phyloP scores from a whole-genome alignment of 2,797 vertebrate species.

The Pseudochirops cupreus region DNA sequence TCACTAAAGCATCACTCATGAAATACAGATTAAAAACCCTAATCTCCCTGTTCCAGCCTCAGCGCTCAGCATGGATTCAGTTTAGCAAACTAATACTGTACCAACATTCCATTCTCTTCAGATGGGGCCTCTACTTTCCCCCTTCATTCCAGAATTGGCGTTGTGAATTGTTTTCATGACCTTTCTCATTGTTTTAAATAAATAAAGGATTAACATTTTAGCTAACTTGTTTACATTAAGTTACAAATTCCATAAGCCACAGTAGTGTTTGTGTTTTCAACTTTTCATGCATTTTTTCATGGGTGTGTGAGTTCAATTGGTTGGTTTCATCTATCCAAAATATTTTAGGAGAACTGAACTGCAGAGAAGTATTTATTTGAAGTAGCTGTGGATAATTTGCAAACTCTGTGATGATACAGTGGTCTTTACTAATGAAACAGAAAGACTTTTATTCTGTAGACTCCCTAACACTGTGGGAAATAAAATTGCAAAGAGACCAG shows the following conservation, averaged over 20 bases:
- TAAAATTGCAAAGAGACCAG: slow-evolving; percentile 72
- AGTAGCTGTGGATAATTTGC: slow-evolving; percentile 76
- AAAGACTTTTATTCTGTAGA: slow-evolving; percentile 76
- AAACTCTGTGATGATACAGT: slow-evolving; percentile 70
- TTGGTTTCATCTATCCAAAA: slow-evolving; percentile 75
- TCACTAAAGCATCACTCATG: slow-evolving; percentile 62
- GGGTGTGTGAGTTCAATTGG: slow-evolving; percentile 65
- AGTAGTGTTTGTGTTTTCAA: slow-evolving; percentile 76
- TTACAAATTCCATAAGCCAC: slow-evolving; percentile 75
- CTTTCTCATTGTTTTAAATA: slow-evolving; percentile 80
- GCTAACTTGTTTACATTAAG: slow-evolving; percentile 79
- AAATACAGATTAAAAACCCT: slow-evolving; percentile 74
- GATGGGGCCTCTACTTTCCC: slow-evolving; percentile 63
- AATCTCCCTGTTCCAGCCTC: slow-evolving; percentile 62
- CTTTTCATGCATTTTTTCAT: slow-evolving; percentile 55
- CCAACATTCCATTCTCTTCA: slow-evolving; percentile 73
- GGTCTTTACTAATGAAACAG: slow-evolving; percentile 75
- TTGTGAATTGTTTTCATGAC: slow-evolving; percentile 75
- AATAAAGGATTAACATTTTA: slow-evolving; percentile 80
- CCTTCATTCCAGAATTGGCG: slow-evolving; percentile 62
- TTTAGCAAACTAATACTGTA: slow-evolving; percentile 65
- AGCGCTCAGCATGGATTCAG: slow-evolving; percentile 60
- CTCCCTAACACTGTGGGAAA: slow-evolving; percentile 75
- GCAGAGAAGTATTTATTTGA: slow-evolving; percentile 80
- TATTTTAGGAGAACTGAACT: slow-evolving; percentile 73